Percentiles rank a stretch among this genome's conserved stretches.
These are phyloP conservation scores for Spongilla lacustris DNA, from an alignment of 37 sponge, comb jelly and placozoan genomes.

Conservation along the genomic window DNA sequence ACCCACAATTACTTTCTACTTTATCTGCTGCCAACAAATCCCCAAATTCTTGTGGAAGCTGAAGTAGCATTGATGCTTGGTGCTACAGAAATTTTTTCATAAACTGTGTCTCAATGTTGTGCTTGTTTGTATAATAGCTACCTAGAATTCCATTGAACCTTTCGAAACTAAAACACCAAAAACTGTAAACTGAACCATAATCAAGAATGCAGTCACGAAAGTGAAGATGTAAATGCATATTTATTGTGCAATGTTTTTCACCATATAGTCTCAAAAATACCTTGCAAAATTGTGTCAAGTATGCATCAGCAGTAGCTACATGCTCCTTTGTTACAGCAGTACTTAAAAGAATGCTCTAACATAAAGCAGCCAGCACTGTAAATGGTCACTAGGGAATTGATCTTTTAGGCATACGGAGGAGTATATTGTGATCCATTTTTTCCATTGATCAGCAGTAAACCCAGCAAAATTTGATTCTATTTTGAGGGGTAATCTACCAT, in stretches of 20 bases:
- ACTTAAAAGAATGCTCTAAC: slow-evolving; percentile 23
- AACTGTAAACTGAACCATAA: slow-evolving; percentile 31
- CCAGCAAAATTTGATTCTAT: slow-evolving; percentile 37
- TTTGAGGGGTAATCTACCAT: slow-evolving; percentile 46
- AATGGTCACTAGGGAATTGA: too few relatives aligned
- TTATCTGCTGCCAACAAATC: too few relatives aligned
- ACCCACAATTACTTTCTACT: too few relatives aligned
- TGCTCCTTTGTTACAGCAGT: not conserved
- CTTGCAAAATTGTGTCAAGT: slow-evolving; percentile 22
- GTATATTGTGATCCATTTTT: slow-evolving; percentile 35
- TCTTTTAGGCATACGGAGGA: slow-evolving; percentile 13
- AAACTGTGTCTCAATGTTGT: not conserved
- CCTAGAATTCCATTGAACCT: slow-evolving; percentile 47
- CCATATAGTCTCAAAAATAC: slow-evolving; percentile 29
- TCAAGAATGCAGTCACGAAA: slow-evolving; percentile 20
- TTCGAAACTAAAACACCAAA: slow-evolving; percentile 56
- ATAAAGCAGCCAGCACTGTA: too few relatives aligned
- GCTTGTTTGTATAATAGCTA: not conserved
- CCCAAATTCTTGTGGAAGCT: too few relatives aligned
- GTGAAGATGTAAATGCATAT: slow-evolving; percentile 55
- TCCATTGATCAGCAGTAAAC: slow-evolving; percentile 75
- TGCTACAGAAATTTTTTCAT: not conserved
- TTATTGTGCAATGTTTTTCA: slow-evolving; percentile 18
- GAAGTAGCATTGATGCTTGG: too few relatives aligned
- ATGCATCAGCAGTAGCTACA: slow-evolving; percentile 8